Evolutionary conservation across 2,888 invertebrate genomes (phyloP), one percentile per base, ranked within the genome.

Genomic region (Himalopsyche tibetana): DNA sequence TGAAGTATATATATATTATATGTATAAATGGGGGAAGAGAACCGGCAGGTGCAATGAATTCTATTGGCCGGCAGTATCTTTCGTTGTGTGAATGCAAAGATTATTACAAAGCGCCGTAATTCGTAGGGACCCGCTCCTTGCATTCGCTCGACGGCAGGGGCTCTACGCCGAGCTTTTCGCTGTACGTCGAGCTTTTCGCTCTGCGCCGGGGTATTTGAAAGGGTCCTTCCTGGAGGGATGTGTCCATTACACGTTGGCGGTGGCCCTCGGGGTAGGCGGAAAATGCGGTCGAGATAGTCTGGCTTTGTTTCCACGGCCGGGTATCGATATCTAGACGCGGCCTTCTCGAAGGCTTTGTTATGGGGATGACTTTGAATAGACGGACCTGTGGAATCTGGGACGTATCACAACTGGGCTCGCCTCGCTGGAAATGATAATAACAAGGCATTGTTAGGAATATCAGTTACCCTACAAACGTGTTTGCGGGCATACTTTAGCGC

Each of bases 91-190:
- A 82, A 87, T 86, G 83, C 82, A 80, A 85, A 88, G 87, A 87
- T 85, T 88, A 87, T 86, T 85, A 86, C 82, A 87, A 87, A 80
- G 84, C 85, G 85, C 86, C 85, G 87, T 86, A 88, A 87, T 87
- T 88, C 86, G 84, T 79, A 84, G 85, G 86, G 82, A 63, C 63
- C 63, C 28, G 19, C 63, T 63, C 5, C 63, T 63, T 63, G 63
- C 63, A 28, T n/a, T 28, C 11, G 63, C 55, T 80, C 84, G 55
- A 80, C 85, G 82, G 82, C 79, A 28, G 51, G 45, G 82, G 55
- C 82, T 55, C 80, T 69, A 38, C 51, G 28, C 36, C 79, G 51
- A 83, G 80, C 55, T 63, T 69, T 51, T 40, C 40, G 28, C 82
- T 38, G 55, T 63, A 36, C 45, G 28, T 45, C 83, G 63, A 40